These are phyloP conservation scores for Mycteria americana DNA, from an alignment of 2,797 vertebrate species.

Conservation along the genomic window DNA sequence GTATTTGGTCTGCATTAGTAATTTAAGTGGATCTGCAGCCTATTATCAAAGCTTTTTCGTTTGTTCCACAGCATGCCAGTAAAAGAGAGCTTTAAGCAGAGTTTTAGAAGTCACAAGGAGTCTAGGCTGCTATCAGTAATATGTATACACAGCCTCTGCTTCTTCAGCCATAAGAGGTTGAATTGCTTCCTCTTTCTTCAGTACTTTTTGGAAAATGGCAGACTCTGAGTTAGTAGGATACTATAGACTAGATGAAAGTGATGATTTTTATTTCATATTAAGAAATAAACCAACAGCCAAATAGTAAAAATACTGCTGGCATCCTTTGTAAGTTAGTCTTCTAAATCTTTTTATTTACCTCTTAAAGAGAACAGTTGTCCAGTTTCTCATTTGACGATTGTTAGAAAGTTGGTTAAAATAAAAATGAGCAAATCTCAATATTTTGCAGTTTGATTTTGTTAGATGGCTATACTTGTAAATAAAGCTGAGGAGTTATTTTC, in stretches of 20 bases:
- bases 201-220: neutral
- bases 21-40: neutral
- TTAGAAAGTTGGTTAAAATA: neutral
- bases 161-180: neutral
- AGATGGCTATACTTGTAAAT: neutral
- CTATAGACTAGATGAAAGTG: neutral
- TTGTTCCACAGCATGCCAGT: neutral
- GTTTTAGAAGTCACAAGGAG: neutral
- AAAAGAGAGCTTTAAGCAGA: neutral
- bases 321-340: neutral
- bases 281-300: neutral
- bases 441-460: neutral
- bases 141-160: neutral
- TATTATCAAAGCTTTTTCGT: neutral
- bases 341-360: neutral
- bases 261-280: neutral
- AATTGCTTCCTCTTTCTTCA: neutral
- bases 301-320: neutral
- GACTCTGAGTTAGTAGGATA: neutral
- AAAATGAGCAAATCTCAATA: neutral
- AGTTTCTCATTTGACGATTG: neutral
- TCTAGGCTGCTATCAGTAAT: neutral
- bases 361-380: neutral
- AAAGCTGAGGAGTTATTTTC: neutral
- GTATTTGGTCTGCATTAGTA: neutral